phyloP scores from a whole-genome alignment of 1,140 invertebrate genomes.

The Zaprionus tsacasi region DNA sequence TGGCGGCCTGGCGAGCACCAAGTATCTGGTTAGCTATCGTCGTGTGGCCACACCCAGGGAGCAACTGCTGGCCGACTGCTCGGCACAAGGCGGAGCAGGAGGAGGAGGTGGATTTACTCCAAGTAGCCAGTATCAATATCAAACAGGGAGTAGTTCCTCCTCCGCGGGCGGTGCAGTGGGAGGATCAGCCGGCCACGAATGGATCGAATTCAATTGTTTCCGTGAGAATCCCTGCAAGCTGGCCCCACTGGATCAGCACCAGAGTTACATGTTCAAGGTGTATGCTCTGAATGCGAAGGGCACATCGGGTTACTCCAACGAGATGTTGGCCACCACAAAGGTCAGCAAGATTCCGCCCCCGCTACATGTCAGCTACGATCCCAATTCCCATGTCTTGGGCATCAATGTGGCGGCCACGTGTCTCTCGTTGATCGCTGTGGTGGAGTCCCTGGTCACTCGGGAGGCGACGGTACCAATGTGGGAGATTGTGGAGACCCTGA shows the following conservation, averaged over 20 bases:
- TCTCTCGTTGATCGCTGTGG: constrained; percentile 89
- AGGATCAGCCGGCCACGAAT: constrained; percentile 86
- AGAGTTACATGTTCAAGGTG: constrained; percentile 92
- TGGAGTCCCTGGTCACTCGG: constrained; percentile 88
- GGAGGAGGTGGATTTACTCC: constrained; percentile 21
- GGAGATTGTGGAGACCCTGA: constrained; percentile 89
- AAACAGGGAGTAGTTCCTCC: constrained; percentile 39
- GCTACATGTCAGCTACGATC: constrained; percentile 92
- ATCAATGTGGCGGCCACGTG: constrained; percentile 92
- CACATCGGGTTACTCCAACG: constrained; percentile 92
- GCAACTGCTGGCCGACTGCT: constrained; percentile 87
- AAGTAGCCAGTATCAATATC: constrained; percentile 40
- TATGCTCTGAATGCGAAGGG: constrained; percentile 94
- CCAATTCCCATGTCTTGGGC: constrained; percentile 89
- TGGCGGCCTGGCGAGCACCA: constrained; percentile 92
- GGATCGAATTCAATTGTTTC: constrained; percentile 93
- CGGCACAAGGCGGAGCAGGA: constrained; percentile 76
- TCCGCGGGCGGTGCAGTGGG: not conserved
- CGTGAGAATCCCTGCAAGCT: constrained; percentile 95
- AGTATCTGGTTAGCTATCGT: constrained; percentile 92
- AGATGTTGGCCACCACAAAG: constrained; percentile 90
- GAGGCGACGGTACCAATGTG: constrained; percentile 87
- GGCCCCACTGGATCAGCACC: constrained; percentile 92
- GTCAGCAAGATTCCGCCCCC: constrained; percentile 93
- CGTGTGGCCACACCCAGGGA: constrained; percentile 86